These are phyloP conservation scores for Pangasius mekongensis DNA, from an alignment of 2,797 vertebrate genomes.

Conservation along the genomic window DNA sequence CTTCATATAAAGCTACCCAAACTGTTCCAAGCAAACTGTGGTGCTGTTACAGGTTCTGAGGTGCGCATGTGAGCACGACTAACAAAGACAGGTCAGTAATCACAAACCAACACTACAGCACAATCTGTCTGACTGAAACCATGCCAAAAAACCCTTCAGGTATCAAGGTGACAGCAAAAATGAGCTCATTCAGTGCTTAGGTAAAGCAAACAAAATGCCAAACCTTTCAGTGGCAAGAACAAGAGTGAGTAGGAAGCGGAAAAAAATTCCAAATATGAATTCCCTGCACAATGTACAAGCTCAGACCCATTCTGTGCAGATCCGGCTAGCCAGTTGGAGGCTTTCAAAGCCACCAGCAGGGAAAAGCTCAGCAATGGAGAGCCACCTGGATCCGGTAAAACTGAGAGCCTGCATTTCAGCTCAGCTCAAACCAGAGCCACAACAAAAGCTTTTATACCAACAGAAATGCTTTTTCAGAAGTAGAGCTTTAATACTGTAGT, in stretches of 20 bases:
- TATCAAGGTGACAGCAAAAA: background rate
- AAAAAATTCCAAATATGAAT: conserved; percentile 66
- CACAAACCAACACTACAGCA: background rate
- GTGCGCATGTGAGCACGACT: background rate
- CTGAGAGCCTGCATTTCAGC: conserved; percentile 57
- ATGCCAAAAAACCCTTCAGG: background rate
- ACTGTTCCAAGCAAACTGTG: background rate
- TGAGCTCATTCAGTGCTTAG: background rate
- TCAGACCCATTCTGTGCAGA: conserved; percentile 68
- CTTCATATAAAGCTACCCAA: background rate
- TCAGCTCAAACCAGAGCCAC: conserved; percentile 25
- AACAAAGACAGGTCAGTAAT: conserved; percentile 16
- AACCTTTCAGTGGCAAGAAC: background rate
- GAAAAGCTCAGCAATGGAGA: conserved; percentile 67
- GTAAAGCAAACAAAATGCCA: background rate
- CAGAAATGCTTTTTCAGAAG: conserved; percentile 1
- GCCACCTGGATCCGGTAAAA: conserved; percentile 78
- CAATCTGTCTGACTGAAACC: conserved; percentile 9
- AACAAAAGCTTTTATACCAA: conserved; percentile 32
- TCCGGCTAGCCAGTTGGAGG: conserved; percentile 75
- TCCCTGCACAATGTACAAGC: conserved; percentile 70
- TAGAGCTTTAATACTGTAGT: background rate
- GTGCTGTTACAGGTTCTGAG: background rate
- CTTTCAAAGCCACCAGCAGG: conserved; percentile 72
- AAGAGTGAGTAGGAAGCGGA: background rate